These are phyloP conservation scores for Neodiprion fabricii DNA, from an alignment of 1,140 invertebrate species.

Conservation along the genomic window DNA sequence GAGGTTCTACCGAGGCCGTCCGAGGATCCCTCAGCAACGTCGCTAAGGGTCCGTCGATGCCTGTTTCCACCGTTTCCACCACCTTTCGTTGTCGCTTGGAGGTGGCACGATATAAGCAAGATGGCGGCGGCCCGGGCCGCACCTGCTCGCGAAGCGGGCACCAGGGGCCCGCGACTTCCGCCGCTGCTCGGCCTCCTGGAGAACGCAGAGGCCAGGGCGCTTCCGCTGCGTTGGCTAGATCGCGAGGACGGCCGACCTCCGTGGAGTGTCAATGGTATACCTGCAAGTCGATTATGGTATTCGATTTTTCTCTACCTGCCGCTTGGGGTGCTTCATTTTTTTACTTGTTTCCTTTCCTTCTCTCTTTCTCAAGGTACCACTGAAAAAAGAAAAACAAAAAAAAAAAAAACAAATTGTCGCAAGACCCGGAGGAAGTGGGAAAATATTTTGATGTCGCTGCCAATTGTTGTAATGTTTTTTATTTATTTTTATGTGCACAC, in stretches of 20 bases:
- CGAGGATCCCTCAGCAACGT: slow-evolving; percentile 64
- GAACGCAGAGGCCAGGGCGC: slow-evolving; percentile 68
- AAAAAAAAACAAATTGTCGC: too few relatives aligned
- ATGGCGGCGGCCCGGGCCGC: slow-evolving; percentile 87
- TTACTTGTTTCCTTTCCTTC: background rate
- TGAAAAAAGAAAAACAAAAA: too few relatives aligned
- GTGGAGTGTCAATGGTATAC: slow-evolving; percentile 69
- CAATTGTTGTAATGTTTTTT: too few relatives aligned
- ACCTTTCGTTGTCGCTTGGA: slow-evolving; percentile 60
- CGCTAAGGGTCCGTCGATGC: slow-evolving; percentile 60
- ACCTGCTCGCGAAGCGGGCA: slow-evolving; percentile 83
- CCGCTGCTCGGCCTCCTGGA: slow-evolving; percentile 68
- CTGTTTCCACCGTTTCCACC: slow-evolving; percentile 47
- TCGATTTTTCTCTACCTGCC: background rate
- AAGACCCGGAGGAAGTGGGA: too few relatives aligned
- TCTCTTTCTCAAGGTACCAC: background rate
- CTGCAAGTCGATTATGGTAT: slow-evolving; percentile 44
- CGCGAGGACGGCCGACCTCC: slow-evolving; percentile 70
- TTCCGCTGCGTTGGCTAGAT: slow-evolving; percentile 68
- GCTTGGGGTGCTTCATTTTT: too few relatives aligned
- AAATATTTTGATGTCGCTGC: too few relatives aligned
- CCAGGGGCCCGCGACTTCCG: slow-evolving; percentile 66
- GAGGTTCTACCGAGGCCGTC: slow-evolving; percentile 59
- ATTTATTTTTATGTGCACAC: too few relatives aligned
- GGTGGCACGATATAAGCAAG: slow-evolving; percentile 88